phyloP scores from a whole-genome alignment of 64 coral and sea anemone genomes.

The Acropora tenuis region DNA sequence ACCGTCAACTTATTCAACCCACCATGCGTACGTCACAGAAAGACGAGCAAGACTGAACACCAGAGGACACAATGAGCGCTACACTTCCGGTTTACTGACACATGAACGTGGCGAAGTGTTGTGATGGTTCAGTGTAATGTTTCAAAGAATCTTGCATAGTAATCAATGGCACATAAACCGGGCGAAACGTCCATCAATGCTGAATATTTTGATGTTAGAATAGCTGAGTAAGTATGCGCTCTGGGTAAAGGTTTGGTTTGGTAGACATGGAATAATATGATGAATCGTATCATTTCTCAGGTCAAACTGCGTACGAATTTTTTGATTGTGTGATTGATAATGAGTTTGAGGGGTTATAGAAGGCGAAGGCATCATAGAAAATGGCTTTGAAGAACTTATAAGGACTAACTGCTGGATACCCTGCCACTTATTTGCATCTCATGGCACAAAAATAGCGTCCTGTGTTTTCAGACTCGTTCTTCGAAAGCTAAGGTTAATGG shows the following conservation, averaged over 20 bases:
- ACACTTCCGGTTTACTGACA: conserved; percentile 9
- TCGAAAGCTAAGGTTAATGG: too few species aligned
- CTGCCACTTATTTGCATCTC: too few species aligned
- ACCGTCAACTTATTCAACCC: neutral
- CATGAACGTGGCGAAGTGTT: too few species aligned
- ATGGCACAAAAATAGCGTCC: too few species aligned
- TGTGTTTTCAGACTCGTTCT: too few species aligned
- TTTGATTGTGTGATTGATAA: too few species aligned
- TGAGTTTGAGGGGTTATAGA: too few species aligned
- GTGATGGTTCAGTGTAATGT: too few species aligned
- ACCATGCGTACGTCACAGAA: conserved; percentile 31
- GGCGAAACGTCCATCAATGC: neutral
- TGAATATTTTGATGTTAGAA: conserved; percentile 2
- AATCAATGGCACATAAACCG: neutral
- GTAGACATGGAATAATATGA: neutral
- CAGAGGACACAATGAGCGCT: neutral
- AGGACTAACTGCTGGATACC: too few species aligned
- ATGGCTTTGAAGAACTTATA: too few species aligned
- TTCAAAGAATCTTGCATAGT: neutral
- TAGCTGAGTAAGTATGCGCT: neutral
- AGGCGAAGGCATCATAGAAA: too few species aligned
- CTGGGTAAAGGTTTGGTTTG: neutral
- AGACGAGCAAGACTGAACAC: conserved; percentile 15
- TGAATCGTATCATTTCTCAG: neutral
- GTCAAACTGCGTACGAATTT: neutral